Conservation (phyloP, 37 sponge, comb jelly and placozoan species). For the Ianthella basta region DNA sequence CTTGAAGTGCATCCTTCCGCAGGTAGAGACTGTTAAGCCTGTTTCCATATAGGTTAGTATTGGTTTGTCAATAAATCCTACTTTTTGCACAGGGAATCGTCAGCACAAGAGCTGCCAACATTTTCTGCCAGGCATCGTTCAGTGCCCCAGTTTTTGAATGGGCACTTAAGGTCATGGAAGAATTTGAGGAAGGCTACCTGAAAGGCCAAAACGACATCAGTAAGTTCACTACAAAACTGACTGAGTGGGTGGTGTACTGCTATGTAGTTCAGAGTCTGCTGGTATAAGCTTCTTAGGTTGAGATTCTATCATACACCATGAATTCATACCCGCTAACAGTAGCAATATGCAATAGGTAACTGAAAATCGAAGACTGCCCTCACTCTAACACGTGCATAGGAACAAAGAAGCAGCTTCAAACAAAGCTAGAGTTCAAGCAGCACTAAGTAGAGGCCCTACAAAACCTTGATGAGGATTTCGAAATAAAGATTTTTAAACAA, state of each 20-base stretch:
- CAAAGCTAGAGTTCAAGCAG: neutral
- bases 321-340: too few relatives aligned
- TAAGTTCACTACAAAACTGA: slow-evolving; percentile 11
- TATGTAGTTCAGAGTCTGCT: too few relatives aligned
- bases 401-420: slow-evolving; percentile 19
- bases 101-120: slow-evolving; percentile 1
- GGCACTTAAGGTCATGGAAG: neutral
- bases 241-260: too few relatives aligned
- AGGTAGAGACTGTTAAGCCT: too few relatives aligned
- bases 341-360: too few relatives aligned
- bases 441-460: slow-evolving; percentile 7
- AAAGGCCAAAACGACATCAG: slow-evolving; percentile 13
- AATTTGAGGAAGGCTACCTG: slow-evolving; percentile 18
- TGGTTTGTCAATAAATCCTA: neutral
- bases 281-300: too few relatives aligned
- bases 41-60: too few relatives aligned
- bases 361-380: too few relatives aligned
- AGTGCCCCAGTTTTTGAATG: neutral
- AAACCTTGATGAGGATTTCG: slow-evolving; percentile 13
- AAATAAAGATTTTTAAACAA: neutral
- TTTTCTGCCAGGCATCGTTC: slow-evolving; percentile 14
- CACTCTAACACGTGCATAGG: too few relatives aligned
- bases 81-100: slow-evolving; percentile 5
- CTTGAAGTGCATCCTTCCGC: slow-evolving; percentile 11
- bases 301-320: too few relatives aligned